These are phyloP conservation scores for Daubentonia madagascariensis DNA, from an alignment of 2,113 vertebrate species.

Conservation along the genomic window DNA sequence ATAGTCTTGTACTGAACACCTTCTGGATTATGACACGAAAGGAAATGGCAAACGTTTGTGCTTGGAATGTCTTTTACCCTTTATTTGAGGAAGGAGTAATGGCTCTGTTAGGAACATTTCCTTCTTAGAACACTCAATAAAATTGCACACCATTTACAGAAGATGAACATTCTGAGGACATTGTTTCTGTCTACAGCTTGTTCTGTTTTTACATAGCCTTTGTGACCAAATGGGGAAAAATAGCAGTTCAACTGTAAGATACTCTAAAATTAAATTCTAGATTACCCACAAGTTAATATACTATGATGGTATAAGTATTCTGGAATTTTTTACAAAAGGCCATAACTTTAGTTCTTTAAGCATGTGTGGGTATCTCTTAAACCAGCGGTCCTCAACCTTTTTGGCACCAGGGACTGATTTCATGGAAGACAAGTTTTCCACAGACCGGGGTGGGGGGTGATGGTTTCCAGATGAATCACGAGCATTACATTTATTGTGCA, in stretches of 20 bases:
- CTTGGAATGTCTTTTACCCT: neutral
- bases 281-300: neutral
- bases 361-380: neutral
- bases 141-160: neutral
- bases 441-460: no score
- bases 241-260: neutral
- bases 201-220: neutral
- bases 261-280: neutral
- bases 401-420: no score
- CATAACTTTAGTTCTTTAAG: neutral
- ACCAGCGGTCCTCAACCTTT: no score
- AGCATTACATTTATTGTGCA: no score
- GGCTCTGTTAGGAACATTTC: neutral
- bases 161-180: neutral
- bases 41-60: neutral
- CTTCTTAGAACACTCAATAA: neutral
- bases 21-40: neutral
- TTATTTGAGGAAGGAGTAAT: neutral
- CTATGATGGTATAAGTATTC: neutral
- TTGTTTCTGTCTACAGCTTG: neutral
- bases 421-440: no score
- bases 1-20: neutral
- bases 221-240: neutral
- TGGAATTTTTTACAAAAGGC: neutral
- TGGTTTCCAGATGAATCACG: no score